Conservation (phyloP, 2,113 vertebrate genomes). For the human region GRCh38 chr7:93348501-93349000, state of each 20-base stretch:
- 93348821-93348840: neutral
- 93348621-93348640: neutral
- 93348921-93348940: neutral
- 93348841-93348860: neutral
- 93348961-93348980: neutral
- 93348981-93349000: neutral
- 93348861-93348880: neutral
- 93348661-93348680: neutral
- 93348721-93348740: constrained; percentile 98
- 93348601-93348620: constrained; percentile 16
- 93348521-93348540: neutral
- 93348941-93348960: neutral
- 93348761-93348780: constrained; percentile 99
- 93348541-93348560: neutral
- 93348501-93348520: neutral
- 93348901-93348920: neutral
- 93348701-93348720: constrained; percentile 92
- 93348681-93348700: constrained; percentile 64
- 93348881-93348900: neutral
- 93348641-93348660: neutral
- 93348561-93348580: neutral
- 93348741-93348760: constrained; percentile 95
- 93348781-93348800: constrained; percentile 99
- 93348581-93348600: neutral
- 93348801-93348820: constrained; percentile 91